Base-by-base conservation (phyloP, 2,113 vertebrate genomes). In the Nothoprocta pentlandii region DNA sequence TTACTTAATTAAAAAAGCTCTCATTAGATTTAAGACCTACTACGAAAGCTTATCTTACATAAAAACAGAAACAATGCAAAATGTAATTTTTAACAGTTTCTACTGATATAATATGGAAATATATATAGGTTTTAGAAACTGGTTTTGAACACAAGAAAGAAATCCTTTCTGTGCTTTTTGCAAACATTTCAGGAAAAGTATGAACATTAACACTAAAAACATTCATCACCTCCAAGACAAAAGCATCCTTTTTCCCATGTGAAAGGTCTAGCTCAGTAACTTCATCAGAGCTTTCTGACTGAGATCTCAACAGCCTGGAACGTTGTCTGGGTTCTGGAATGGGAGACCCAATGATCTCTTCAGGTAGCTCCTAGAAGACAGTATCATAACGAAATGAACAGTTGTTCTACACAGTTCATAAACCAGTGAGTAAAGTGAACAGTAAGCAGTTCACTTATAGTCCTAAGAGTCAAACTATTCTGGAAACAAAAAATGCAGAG, bases 221-320 rank as follows among this genome's bases (percentile, higher is more conserved):
- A 36, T 11, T 77, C 42, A 79, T 92, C 95, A 99, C 99, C 98
- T 99, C 99, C 95, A 99, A 97, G 61, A 99, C 99, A 92, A 99
- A 99, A 78, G 99, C 99, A 89, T 99, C 99, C 95, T 99, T 99
- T 93, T 99, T 99, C 17, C 99, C 99, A 73, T 99, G 99, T 26
- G 99, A 99, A 84, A 99, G 98, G 89, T 99, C 99, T 79, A 99
- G 97, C 93, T 99, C 99, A 85, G 98, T 98, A 76, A 99, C 97
- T 97, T 99, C 99, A 69, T 99, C 99, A 41, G 99, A 99, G 90
- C 99, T 99, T 98, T 99, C 99, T 3, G 99, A 99, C 2, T 99
- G 99, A 25, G 99, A 99, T 62, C 99, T 98, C 71, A 99, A 97
- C 16, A 99, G 98, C 80, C 99, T 98, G 74, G 99, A 99, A 51